phyloP scores from a whole-genome alignment of 2,888 invertebrate species.

The Macaria liturata region DNA sequence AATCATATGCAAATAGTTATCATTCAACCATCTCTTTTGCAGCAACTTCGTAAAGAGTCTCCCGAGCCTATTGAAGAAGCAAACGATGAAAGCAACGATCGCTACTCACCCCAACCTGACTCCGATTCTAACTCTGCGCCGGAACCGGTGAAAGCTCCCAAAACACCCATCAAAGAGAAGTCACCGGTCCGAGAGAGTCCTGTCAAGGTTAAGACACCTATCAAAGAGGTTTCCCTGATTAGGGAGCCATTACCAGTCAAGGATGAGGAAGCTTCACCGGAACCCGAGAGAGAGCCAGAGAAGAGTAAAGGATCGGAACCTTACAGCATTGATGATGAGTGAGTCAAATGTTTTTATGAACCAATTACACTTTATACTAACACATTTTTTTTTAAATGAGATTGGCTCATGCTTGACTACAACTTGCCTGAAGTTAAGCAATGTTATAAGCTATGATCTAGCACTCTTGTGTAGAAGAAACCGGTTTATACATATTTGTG shows the following conservation, averaged over 20 bases:
- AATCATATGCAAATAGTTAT: too few species aligned
- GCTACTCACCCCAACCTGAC: conserved; percentile 45
- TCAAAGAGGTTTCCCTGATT: neutral
- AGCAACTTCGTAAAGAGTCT: conserved; percentile 55
- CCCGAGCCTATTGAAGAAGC: conserved; percentile 60
- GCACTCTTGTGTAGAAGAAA: too few species aligned
- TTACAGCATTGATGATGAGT: conserved; percentile 37
- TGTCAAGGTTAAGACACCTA: conserved; percentile 4
- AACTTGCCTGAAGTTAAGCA: too few species aligned
- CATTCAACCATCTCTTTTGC: neutral
- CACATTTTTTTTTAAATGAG: too few species aligned
- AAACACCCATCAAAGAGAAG: conserved; percentile 4
- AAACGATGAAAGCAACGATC: conserved; percentile 39
- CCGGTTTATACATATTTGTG: too few species aligned
- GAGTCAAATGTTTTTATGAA: neutral
- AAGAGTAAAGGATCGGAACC: neutral
- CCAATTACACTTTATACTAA: too few species aligned
- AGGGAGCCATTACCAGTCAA: neutral
- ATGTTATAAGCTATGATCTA: too few species aligned
- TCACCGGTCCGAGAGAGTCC: conserved; percentile 13
- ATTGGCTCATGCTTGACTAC: too few species aligned
- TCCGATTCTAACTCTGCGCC: conserved; percentile 33
- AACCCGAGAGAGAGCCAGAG: too few species aligned
- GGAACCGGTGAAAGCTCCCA: conserved; percentile 6
- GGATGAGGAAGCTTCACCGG: too few species aligned